phyloP scores from a whole-genome alignment of 2,797 vertebrate genomes.

The Chaenodraco wilsoni region DNA sequence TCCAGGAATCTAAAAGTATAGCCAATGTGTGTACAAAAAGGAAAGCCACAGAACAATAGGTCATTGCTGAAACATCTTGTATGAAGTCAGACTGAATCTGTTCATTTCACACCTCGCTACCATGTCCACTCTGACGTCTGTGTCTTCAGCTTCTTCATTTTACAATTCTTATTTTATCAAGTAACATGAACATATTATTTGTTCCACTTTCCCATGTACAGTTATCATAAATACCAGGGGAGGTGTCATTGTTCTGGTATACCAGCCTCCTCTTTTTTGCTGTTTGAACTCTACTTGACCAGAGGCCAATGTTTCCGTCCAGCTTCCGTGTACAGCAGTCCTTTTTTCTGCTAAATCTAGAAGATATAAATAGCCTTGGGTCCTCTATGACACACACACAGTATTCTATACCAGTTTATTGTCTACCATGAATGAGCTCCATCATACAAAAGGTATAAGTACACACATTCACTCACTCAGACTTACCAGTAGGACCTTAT shows the following conservation, averaged over 20 bases:
- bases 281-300: constrained; percentile 25
- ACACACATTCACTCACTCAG: neutral
- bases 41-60: constrained; percentile 52
- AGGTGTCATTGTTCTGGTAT: constrained; percentile 22
- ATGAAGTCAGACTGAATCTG: constrained; percentile 55
- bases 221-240: constrained; percentile 66
- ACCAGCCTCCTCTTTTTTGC: neutral
- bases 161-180: constrained; percentile 45
- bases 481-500: constrained; percentile 2
- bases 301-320: constrained; percentile 14
- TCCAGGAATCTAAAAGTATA: constrained; percentile 45
- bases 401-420: neutral
- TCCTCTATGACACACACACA: neutral
- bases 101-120: constrained; percentile 72
- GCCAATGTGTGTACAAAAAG: constrained; percentile 47
- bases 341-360: neutral
- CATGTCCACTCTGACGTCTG: constrained; percentile 42
- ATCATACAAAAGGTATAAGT: neutral
- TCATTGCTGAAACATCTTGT: constrained; percentile 47
- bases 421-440: neutral
- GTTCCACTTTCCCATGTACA: constrained; percentile 34
- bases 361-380: constrained; percentile 20
- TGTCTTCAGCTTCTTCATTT: constrained; percentile 37
- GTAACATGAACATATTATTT: constrained; percentile 44
- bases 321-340: neutral